A percentile compares a stretch with the other conserved stretches of the same genome.
phyloP scores from a whole-genome alignment of 1,140 invertebrate genomes.

The Drosophila tropicalis region DNA sequence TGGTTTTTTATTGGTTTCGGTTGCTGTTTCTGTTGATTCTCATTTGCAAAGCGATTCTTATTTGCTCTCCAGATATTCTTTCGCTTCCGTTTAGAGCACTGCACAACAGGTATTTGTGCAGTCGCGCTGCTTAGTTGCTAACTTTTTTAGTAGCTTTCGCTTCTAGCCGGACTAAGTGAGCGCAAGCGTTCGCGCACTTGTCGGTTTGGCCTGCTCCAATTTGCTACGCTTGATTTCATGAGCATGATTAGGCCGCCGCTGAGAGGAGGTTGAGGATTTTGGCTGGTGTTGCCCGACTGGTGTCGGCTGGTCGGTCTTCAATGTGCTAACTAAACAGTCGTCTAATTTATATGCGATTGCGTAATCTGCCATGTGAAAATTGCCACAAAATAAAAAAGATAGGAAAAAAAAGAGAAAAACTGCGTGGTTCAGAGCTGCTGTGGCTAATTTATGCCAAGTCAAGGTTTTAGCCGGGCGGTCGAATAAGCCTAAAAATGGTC shows the following conservation, averaged over 20 bases:
- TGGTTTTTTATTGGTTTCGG: too few species aligned
- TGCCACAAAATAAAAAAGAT: conserved; percentile 45
- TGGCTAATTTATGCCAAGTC: conserved; percentile 67
- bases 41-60: too few species aligned
- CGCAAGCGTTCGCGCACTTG: conserved; percentile 29
- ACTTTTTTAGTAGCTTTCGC: conserved; percentile 34
- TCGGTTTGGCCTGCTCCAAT: conserved; percentile 74
- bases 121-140: conserved; percentile 26
- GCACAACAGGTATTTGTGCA: conserved; percentile 1
- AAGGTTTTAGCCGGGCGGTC: conserved; percentile 64
- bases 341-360: conserved; percentile 76
- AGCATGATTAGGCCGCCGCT: conserved; percentile 61
- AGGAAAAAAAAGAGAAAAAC: not conserved
- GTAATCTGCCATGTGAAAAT: conserved; percentile 75
- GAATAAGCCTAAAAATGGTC: conserved; percentile 54
- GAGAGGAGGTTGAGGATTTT: conserved; percentile 20
- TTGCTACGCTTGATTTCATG: conserved; percentile 77
- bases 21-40: too few species aligned
- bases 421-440: conserved; percentile 27
- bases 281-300: not conserved
- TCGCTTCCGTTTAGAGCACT: not conserved
- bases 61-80: too few species aligned
- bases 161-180: conserved; percentile 38
- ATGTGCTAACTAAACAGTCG: conserved; percentile 62
- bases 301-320: conserved; percentile 26